Percentiles rank a stretch among this genome's conserved stretches.
These are phyloP conservation scores for Athene noctua DNA, from an alignment of 2,113 vertebrate genomes.

Conservation along the genomic window DNA sequence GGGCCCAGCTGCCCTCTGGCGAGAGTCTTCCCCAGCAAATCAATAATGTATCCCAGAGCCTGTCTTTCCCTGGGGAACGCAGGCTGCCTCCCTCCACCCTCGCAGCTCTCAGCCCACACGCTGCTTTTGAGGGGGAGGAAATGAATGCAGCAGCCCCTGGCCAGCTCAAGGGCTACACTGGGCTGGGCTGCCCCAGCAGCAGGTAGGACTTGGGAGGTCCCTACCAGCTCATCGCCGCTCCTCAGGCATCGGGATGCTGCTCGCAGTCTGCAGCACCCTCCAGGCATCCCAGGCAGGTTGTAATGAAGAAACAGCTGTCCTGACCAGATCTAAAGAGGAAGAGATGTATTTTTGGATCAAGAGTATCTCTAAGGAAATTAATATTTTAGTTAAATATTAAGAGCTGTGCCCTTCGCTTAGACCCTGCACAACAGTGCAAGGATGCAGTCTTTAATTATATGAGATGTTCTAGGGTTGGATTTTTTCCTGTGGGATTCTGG, in stretches of 20 bases:
- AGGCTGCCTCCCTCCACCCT: background rate
- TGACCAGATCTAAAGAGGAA: background rate
- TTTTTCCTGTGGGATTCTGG: background rate
- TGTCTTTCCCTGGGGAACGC: background rate
- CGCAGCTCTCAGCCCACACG: background rate
- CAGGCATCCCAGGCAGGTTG: background rate
- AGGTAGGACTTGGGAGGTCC: background rate
- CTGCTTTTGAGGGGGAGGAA: background rate
- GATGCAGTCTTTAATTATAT: background rate
- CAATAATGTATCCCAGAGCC: background rate
- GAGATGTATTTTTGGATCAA: background rate
- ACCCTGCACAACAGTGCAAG: background rate
- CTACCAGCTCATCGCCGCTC: background rate
- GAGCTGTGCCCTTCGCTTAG: background rate
- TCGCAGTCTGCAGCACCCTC: background rate
- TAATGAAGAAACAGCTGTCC: background rate
- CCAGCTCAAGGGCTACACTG: fast-evolving
- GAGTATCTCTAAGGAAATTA: background rate
- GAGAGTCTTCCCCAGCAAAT: background rate
- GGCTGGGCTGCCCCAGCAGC: background rate
- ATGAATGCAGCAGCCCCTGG: background rate
- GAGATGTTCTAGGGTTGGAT: background rate
- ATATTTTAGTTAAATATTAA: background rate
- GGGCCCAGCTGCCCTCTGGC: background rate
- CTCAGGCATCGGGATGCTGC: fast-evolving